These are phyloP conservation scores for Pyrrhosoma nymphula DNA, from an alignment of 2,888 invertebrate species.

Conservation along the genomic window DNA sequence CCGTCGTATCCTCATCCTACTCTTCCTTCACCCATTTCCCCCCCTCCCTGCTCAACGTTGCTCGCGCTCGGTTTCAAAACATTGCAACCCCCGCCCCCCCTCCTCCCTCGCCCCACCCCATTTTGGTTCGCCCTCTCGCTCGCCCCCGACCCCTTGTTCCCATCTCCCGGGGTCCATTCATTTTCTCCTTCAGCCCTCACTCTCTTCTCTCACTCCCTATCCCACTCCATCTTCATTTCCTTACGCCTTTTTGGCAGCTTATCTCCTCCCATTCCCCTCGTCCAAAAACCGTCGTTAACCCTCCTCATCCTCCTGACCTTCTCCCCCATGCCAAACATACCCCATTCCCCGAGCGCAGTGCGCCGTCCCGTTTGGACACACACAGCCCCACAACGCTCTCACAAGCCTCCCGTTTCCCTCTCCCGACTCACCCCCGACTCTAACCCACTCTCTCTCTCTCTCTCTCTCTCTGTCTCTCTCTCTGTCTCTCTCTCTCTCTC, in stretches of 20 bases:
- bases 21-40: neutral
- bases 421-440: neutral
- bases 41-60: neutral
- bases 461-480: neutral
- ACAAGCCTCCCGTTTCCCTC: neutral
- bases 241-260: constrained; percentile 59
- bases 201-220: constrained; percentile 15
- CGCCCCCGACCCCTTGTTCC: neutral
- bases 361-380: neutral
- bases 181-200: constrained; percentile 49
- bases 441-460: neutral
- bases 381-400: neutral
- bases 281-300: constrained; percentile 41
- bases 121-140: neutral
- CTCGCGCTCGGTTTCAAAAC: neutral
- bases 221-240: constrained; percentile 63
- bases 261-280: constrained; percentile 42
- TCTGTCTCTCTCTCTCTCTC: neutral
- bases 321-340: neutral
- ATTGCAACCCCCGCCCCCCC: neutral
- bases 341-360: neutral
- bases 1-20: neutral
- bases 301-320: neutral
- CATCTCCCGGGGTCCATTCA: constrained; percentile 55
- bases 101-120: too few relatives aligned